Evolutionary conservation across 2,888 invertebrate genomes (phyloP).

Genomic region (Amblyjoppa fuscipennis): DNA sequence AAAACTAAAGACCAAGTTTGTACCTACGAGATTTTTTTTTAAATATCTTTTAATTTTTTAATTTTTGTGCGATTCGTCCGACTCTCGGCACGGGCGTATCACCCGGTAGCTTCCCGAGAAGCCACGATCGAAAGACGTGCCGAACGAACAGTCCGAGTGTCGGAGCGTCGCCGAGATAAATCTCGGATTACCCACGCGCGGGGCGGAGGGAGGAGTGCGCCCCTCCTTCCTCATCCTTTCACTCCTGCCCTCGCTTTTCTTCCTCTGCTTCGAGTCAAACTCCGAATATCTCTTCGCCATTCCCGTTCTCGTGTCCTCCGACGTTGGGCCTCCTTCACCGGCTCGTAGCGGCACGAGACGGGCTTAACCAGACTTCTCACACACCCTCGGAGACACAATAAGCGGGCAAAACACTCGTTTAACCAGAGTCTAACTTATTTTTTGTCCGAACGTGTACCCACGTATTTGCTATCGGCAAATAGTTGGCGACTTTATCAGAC

Average conservation of each 20-base stretch:
- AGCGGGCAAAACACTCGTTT: conserved; percentile 69
- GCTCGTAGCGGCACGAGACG: conserved; percentile 69
- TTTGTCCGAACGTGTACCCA: conserved; percentile 49
- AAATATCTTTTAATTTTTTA: neutral
- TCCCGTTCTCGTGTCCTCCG: conserved; percentile 45
- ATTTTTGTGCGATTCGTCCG: neutral
- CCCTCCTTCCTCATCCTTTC: conserved; percentile 70
- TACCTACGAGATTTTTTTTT: too few species aligned
- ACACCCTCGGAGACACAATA: conserved; percentile 70
- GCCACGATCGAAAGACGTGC: conserved; percentile 44
- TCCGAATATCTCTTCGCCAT: conserved; percentile 66
- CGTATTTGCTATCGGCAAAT: neutral
- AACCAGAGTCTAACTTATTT: conserved; percentile 49
- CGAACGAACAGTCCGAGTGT: conserved; percentile 69
- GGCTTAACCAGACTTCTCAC: conserved; percentile 79
- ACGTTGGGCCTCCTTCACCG: conserved; percentile 40
- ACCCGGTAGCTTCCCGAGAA: conserved; percentile 62
- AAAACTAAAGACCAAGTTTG: neutral
- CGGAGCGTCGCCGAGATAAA: conserved; percentile 81
- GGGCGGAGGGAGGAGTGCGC: conserved; percentile 23
- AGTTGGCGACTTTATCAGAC: neutral
- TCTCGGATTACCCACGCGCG: conserved; percentile 81
- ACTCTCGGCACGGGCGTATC: conserved; percentile 15
- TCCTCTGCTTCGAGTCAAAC: conserved; percentile 63
- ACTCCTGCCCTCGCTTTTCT: conserved; percentile 63